Evolutionary conservation across 2,888 invertebrate species (phyloP), one percentile per base, ranked within the genome.

Genomic region (Acanthacorydalis orientalis): DNA sequence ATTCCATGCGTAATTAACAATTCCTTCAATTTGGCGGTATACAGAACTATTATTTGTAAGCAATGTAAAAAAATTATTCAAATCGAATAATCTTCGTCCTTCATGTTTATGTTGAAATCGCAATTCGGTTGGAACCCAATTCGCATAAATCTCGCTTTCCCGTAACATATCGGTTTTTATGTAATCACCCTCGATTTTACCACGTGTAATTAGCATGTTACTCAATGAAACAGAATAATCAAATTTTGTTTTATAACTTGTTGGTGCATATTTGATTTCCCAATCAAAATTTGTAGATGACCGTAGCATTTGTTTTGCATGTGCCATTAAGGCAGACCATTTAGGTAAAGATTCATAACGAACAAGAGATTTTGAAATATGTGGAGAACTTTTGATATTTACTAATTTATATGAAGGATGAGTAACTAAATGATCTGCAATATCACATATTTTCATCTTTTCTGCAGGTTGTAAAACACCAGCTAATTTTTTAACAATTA

Each of bases 321-420:
- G 59, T 43, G 55, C 52, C 16, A 59, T 45, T 35, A 66, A 61
- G 11, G 56, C 46, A 37, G 57, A 55, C 71, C 72, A 73, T 9
- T 57, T 62, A 38, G 53, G 55, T n/a, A 51, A 48, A n/a, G 59
- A 50, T 56, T 69, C 68, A 52, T 61, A 68, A 35, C 57, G 57
- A 1, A 53, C 48, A 47, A 56, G 53, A 38, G 57, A 57, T 16
- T 57, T 53, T 6, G 60, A 48, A 40, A 64, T 51, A 47, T 66
- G 61, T 14, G 68, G 69, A 11, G 64, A 62, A 35, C 63, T 66
- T 52, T 61, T 65, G 16, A 72, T 60, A 37, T 64, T 65, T 31
- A 68, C 57, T 35, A 69, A 60, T 58, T 69, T 72, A 50, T 67
- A 70, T n/a, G 56, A 57, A 7, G 70, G 67, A 59, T 72, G 69